phyloP scores from a whole-genome alignment of 1,140 invertebrate genomes.

The Heliconius eleuchia region DNA sequence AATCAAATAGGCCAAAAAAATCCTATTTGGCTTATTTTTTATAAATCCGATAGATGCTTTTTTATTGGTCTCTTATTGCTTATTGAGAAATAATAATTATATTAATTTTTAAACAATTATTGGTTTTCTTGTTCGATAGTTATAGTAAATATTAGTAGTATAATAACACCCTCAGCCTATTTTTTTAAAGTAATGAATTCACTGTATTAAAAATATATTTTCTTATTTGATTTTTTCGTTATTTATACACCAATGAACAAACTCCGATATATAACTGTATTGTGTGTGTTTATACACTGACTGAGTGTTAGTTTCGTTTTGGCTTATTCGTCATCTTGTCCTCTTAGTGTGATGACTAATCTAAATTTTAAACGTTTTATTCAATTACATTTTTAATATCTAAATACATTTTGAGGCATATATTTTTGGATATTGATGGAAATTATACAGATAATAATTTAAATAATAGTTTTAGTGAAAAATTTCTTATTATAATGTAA shows the following conservation, averaged over 20 bases:
- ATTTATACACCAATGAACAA: constrained; percentile 40
- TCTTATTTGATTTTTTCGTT: background rate
- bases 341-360: background rate
- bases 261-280: constrained; percentile 48
- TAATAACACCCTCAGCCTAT: too few species aligned
- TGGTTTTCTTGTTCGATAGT: too few species aligned
- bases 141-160: too few species aligned
- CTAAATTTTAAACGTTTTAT: background rate
- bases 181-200: background rate
- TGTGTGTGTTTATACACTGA: constrained; percentile 51
- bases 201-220: background rate
- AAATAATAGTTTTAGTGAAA: too few species aligned
- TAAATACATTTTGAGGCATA: background rate
- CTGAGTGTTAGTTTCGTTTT: background rate
- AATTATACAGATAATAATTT: background rate
- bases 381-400: background rate
- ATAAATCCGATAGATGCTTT: too few species aligned
- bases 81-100: too few species aligned
- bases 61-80: too few species aligned
- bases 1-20: too few species aligned
- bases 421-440: background rate
- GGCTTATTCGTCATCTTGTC: background rate
- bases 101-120: too few species aligned
- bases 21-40: too few species aligned
- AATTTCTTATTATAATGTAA: too few species aligned